Evolutionary conservation across 2,113 vertebrate species (phyloP).

Genomic region (Neoarius graeffei): DNA sequence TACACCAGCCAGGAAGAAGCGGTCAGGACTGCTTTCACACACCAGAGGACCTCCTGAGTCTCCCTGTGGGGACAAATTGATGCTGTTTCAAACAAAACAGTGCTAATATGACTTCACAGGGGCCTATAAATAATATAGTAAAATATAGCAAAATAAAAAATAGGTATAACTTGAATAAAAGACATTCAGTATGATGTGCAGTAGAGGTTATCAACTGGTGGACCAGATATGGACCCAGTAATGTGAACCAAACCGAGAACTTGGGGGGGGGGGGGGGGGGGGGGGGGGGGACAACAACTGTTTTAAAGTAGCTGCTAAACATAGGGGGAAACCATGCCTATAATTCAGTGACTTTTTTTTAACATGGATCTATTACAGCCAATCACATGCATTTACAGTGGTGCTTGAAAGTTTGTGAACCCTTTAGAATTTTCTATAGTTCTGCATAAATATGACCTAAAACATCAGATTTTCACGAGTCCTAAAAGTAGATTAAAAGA

Average conservation of each 20-base stretch:
- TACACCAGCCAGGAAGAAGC: constrained; percentile 89
- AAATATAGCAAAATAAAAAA: background rate
- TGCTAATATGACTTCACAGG: background rate
- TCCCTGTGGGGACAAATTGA: constrained; percentile 74
- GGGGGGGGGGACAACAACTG: too few species aligned
- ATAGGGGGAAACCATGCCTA: background rate
- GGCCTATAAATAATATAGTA: background rate
- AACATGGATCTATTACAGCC: background rate
- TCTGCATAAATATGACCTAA: too few species aligned
- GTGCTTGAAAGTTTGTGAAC: too few species aligned
- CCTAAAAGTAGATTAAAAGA: too few species aligned
- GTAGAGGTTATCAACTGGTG: background rate
- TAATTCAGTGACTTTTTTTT: background rate
- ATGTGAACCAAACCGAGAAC: background rate
- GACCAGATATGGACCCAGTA: background rate
- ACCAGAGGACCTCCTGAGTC: constrained; percentile 95
- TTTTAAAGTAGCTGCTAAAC: background rate
- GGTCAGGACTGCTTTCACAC: constrained; percentile 85
- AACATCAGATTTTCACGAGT: too few species aligned
- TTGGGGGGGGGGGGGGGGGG: too few species aligned
- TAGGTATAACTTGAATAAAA: background rate
- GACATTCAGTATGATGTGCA: background rate
- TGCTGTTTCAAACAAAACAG: constrained; percentile 7
- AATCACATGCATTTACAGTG: background rate
- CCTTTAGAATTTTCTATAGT: too few species aligned